Evolutionary conservation across 2,797 vertebrate genomes (phyloP), one percentile per base, ranked within the genome.

Genomic region (Australoheros facetus): DNA sequence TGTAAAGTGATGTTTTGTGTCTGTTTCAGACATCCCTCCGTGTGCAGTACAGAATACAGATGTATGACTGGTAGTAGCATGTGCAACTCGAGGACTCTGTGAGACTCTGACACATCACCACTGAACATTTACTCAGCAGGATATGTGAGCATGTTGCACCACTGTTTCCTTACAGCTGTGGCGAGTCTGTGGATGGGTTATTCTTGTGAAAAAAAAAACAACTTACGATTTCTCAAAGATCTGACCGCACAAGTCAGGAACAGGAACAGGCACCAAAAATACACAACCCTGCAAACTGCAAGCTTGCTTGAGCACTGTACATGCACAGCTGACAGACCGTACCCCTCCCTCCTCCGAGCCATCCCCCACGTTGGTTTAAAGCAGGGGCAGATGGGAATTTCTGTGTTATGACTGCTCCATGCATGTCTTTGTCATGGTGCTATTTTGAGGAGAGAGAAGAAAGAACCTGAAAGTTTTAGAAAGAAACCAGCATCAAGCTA

Each of bases 301-400:
- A 30, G 76, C 77, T 74, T 64, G 78, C 81, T 83, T 4, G 2
- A 72, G 51, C 72, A 58, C 69, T 54, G 54, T 76, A 37, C 74
- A 71, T 62, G 59, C 77, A 85, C 83, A 57, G 66, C 45, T 69
- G 71, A 78, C 78, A 73, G 17, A 60, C 62, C 19, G 42, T 45
- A 34, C 39, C 26, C 21, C 8, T 4, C 10, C 48, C 51, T 30
- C 34, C 26, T 8, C 71, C 13, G 14, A 19, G 19, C n/a, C 7
- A 51, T n/a, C 34, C 64, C 37, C 48, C 84, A 55, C 2, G n/a
- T 17, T 56, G 72, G 54, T 77, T 70, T 74, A 51, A 53, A 75
- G 56, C 23, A 28, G 84, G 57, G 77, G 75, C 85, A 86, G 85
- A 87, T 90, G 82, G 84, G 74, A 77, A 80, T 85, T 56, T 77